These are phyloP conservation scores for Centropus bengalensis DNA, from an alignment of 2,113 vertebrate genomes.

Conservation along the genomic window DNA sequence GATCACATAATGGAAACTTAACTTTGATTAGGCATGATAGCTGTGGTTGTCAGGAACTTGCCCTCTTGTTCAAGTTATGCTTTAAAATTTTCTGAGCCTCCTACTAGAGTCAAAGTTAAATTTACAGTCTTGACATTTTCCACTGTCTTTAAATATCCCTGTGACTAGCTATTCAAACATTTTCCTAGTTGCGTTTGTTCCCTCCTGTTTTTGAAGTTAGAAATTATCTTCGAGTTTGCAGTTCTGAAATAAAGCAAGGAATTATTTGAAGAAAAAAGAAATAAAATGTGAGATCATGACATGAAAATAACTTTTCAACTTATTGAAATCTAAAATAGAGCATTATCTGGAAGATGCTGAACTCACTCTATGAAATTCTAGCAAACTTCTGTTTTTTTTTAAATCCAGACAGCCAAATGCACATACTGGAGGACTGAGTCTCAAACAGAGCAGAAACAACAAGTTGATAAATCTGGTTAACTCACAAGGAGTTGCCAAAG, in stretches of 20 bases:
- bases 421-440: background rate
- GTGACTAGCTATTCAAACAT: conserved; percentile 46
- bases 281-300: background rate
- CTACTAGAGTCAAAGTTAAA: conserved; percentile 52
- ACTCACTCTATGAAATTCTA: background rate
- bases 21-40: conserved; percentile 17
- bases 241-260: conserved; percentile 9
- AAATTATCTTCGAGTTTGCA: conserved; percentile 40
- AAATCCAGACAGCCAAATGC: background rate
- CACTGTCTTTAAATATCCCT: conserved; percentile 55
- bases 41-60: background rate
- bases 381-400: background rate
- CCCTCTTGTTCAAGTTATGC: background rate
- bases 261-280: background rate
- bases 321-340: background rate
- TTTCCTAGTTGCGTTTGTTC: conserved; percentile 27
- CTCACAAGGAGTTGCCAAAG: background rate
- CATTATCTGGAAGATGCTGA: background rate
- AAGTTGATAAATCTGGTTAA: background rate
- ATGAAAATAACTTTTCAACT: background rate
- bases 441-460: background rate
- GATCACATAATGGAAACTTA: background rate
- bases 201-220: conserved; percentile 30
- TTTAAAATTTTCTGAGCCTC: conserved; percentile 47
- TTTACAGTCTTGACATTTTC: conserved; percentile 69